Percentiles rank a stretch among this genome's conserved stretches.
Conservation (phyloP, 1,140 invertebrate genomes). For the Drosophila orosa region DNA sequence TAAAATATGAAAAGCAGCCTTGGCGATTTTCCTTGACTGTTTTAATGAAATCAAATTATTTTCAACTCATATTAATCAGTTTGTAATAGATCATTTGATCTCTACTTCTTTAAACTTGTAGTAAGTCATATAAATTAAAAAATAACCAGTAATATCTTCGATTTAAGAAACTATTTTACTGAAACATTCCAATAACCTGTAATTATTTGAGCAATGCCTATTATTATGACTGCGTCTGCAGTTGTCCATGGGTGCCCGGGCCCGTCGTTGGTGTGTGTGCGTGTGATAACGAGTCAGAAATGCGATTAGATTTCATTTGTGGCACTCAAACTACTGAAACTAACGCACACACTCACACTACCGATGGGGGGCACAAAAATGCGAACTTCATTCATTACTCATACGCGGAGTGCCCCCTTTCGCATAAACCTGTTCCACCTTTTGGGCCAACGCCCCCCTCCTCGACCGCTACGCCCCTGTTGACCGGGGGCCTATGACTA, state of each 20-base stretch:
- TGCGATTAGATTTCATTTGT: constrained; percentile 75
- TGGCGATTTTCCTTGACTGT: neutral
- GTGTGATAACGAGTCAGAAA: constrained; percentile 66
- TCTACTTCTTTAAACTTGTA: neutral
- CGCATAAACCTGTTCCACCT: constrained; percentile 51
- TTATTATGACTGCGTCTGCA: constrained; percentile 1
- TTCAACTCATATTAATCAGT: neutral
- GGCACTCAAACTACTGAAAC: constrained; percentile 44
- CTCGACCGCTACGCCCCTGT: constrained; percentile 15
- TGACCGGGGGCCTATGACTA: constrained; percentile 36
- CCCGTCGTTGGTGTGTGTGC: constrained; percentile 26
- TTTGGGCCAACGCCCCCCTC: constrained; percentile 28
- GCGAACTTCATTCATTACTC: constrained; percentile 65
- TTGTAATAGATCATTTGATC: too few species aligned
- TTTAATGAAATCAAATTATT: neutral
- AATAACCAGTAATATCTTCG: neutral
- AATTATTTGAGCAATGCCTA: neutral
- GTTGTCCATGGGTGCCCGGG: constrained; percentile 23
- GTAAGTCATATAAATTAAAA: too few species aligned
- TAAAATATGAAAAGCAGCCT: neutral
- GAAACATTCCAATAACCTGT: neutral
- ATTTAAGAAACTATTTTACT: neutral
- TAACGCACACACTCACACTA: constrained; percentile 6
- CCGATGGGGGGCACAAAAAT: constrained; percentile 32
- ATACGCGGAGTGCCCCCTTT: constrained; percentile 13